Evolutionary conservation across 2,113 vertebrate species (phyloP).

Genomic region (Edolisoma coerulescens): DNA sequence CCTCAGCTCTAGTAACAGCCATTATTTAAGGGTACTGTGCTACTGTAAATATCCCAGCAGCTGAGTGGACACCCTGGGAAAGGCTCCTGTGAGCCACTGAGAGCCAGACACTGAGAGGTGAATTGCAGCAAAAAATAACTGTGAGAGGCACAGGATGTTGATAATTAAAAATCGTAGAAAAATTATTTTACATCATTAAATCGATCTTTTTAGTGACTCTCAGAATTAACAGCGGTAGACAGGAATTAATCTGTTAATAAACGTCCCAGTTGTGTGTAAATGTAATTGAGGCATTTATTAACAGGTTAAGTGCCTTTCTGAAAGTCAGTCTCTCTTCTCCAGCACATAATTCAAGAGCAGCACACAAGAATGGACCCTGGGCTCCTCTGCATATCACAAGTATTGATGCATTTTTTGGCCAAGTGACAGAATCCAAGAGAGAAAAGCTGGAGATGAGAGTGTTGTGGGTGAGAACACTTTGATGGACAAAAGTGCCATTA

Average conservation of each 20-base stretch:
- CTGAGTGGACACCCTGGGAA: neutral
- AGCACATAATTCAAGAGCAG: neutral
- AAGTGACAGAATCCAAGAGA: neutral
- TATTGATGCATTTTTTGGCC: slow-evolving; percentile 25
- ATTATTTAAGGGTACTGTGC: neutral
- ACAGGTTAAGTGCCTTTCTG: neutral
- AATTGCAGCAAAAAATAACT: neutral
- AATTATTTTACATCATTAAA: neutral
- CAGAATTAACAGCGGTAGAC: neutral
- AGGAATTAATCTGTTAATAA: neutral
- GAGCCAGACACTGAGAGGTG: neutral
- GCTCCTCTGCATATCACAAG: neutral
- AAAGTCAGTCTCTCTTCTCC: neutral
- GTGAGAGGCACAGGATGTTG: neutral
- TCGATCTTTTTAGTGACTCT: rapidly evolving
- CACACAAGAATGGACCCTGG: neutral
- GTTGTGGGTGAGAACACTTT: neutral
- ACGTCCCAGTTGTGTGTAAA: neutral
- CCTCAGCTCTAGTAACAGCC: neutral
- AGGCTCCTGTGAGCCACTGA: neutral
- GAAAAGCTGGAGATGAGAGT: neutral
- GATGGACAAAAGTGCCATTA: neutral
- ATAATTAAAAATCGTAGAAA: neutral
- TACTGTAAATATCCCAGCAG: neutral
- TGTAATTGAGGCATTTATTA: neutral